A percentile compares a stretch with the other conserved stretches of the same genome.
phyloP scores from a whole-genome alignment of 53 echinoderm and acorn worm species.

The Holothuria scabra region DNA sequence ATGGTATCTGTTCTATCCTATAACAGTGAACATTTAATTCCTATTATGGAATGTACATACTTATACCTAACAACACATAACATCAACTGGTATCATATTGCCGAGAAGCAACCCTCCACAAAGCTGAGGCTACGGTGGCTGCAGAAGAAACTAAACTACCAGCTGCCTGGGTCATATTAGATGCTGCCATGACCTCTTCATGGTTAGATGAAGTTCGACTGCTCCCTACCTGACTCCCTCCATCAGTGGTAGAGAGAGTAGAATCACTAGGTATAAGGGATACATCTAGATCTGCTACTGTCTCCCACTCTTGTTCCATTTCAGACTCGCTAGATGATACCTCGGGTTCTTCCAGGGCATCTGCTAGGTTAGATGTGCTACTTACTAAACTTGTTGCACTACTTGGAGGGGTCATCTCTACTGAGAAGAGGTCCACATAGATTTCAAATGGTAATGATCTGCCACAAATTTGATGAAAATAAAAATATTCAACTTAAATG shows the following conservation, averaged over 20 bases:
- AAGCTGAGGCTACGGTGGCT: constrained; percentile 83
- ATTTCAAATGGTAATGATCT: constrained; percentile 75
- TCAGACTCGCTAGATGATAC: constrained; percentile 44
- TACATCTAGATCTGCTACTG: constrained; percentile 68
- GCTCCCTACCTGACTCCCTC: constrained; percentile 36
- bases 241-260: constrained; percentile 49
- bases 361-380: constrained; percentile 69
- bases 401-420: constrained; percentile 65
- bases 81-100: constrained; percentile 74
- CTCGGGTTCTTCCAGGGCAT: constrained; percentile 55
- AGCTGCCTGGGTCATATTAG: constrained; percentile 55
- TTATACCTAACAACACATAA: neutral
- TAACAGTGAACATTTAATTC: too few relatives aligned
- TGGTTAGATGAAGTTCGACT: constrained; percentile 58
- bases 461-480: neutral
- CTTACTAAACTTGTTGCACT: constrained; percentile 75
- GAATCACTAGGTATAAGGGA: constrained; percentile 59
- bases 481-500: too few relatives aligned
- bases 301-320: constrained; percentile 89
- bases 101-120: constrained; percentile 93
- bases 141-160: constrained; percentile 96
- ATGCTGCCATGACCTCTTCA: constrained; percentile 60
- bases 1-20: too few relatives aligned
- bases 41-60: too few relatives aligned
- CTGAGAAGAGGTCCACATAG: constrained; percentile 71